Percentiles rank a stretch among this genome's conserved stretches.
Conservation (phyloP, 2,888 invertebrate species). For the Xestia rhomboidea region DNA sequence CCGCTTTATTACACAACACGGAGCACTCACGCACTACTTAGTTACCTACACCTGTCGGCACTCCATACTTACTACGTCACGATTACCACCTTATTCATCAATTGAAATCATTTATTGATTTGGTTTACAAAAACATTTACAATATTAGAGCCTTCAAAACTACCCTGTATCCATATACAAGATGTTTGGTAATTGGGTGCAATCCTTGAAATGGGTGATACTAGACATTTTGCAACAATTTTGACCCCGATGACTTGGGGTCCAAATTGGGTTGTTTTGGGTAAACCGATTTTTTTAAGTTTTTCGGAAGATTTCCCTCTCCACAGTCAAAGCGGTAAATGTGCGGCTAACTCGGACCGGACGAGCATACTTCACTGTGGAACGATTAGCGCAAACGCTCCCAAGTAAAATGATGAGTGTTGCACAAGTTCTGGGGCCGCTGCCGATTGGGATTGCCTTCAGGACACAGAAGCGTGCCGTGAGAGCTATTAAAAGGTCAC, state of each 20-base stretch:
- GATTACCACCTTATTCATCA: background rate
- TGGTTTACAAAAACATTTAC: background rate
- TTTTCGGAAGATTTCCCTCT: background rate
- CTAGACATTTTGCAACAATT: background rate
- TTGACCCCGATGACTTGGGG: background rate
- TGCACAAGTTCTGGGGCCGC: too few relatives aligned
- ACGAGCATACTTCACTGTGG: background rate
- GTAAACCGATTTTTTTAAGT: background rate
- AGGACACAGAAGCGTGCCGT: too few relatives aligned
- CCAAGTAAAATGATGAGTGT: too few relatives aligned
- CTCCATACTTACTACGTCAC: background rate
- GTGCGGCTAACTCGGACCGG: background rate
- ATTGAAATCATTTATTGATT: background rate
- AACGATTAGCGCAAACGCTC: too few relatives aligned
- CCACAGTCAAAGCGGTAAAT: background rate
- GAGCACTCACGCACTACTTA: background rate
- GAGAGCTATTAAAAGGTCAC: too few relatives aligned
- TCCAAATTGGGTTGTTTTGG: background rate
- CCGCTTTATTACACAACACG: slow-evolving; percentile 57
- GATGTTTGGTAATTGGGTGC: background rate
- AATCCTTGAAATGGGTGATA: background rate
- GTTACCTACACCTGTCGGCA: background rate
- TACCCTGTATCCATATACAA: background rate
- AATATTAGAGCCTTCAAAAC: background rate
- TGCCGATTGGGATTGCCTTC: too few relatives aligned